Conservation (phyloP, 1,140 invertebrate genomes). For the Pararge aegeria region DNA sequence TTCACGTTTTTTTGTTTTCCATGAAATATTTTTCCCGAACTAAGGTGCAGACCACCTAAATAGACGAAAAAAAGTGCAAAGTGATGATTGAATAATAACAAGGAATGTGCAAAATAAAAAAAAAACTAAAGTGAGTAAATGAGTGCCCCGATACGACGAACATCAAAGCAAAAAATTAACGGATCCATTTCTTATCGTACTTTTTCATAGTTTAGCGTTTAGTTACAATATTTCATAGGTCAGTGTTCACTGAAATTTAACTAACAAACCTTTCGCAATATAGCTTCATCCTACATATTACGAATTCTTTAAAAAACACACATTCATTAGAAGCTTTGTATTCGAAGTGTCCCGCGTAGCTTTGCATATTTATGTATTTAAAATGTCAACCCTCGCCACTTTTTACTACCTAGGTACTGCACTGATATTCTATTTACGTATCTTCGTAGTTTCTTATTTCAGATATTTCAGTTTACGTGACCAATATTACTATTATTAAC, state of each 20-base stretch:
- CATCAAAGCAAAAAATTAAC: no score
- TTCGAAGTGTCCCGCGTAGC: background rate
- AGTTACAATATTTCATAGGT: no score
- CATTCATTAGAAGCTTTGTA: background rate
- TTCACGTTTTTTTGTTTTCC: background rate
- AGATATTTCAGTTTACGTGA: no score
- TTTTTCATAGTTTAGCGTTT: no score
- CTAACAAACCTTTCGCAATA: no score
- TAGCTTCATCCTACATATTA: no score
- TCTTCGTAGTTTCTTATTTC: background rate
- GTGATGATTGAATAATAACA: slow-evolving; percentile 3
- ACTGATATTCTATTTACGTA: slow-evolving; percentile 6
- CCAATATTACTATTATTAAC: no score
- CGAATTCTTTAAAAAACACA: slow-evolving; percentile 4
- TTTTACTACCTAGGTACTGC: slow-evolving; percentile 2
- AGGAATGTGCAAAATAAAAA: background rate
- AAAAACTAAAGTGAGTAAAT: background rate
- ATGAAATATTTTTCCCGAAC: slow-evolving; percentile 1
- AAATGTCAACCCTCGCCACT: slow-evolving; percentile 14
- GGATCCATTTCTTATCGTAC: no score
- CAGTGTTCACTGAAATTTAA: no score
- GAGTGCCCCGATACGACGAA: background rate
- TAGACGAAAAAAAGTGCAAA: slow-evolving; percentile 20
- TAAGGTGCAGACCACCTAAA: slow-evolving; percentile 16
- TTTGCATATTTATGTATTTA: slow-evolving; percentile 25